Percentiles rank a stretch among this genome's conserved stretches.
Conservation (phyloP, 2,113 vertebrate species). For the Baryphthengus martii region DNA sequence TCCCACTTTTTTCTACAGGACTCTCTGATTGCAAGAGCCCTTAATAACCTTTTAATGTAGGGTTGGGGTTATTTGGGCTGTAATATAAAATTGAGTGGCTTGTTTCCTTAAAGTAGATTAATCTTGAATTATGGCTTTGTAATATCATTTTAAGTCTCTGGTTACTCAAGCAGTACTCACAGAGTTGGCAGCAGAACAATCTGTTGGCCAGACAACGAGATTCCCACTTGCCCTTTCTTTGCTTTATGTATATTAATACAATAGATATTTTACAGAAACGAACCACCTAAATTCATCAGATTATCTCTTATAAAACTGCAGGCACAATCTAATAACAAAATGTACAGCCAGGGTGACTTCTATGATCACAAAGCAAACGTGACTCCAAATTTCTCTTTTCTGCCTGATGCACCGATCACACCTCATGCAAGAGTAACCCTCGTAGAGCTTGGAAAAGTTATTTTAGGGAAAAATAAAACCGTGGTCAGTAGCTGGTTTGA, state of each 20-base stretch:
- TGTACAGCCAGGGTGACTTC: background rate
- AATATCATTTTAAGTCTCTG: conserved; percentile 32
- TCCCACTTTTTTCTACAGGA: background rate
- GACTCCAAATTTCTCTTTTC: background rate
- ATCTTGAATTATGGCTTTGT: background rate
- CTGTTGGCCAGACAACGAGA: background rate
- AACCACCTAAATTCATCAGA: background rate
- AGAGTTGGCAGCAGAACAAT: background rate
- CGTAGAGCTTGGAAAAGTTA: background rate
- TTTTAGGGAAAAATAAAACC: background rate
- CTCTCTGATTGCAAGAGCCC: background rate
- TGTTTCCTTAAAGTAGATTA: conserved; percentile 38
- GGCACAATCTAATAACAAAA: background rate
- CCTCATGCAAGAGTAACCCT: background rate
- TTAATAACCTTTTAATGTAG: background rate
- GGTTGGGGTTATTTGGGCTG: background rate
- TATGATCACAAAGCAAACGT: background rate
- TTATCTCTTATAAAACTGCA: background rate
- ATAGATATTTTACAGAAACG: background rate
- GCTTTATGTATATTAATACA: background rate
- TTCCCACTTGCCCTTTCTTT: background rate
- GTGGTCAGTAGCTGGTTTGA: background rate
- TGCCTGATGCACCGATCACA: background rate
- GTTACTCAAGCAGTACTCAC: background rate
- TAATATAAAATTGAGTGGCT: background rate